Evolutionary conservation across 2,113 vertebrate species (phyloP).

Genomic region (Tachycineta bicolor): DNA sequence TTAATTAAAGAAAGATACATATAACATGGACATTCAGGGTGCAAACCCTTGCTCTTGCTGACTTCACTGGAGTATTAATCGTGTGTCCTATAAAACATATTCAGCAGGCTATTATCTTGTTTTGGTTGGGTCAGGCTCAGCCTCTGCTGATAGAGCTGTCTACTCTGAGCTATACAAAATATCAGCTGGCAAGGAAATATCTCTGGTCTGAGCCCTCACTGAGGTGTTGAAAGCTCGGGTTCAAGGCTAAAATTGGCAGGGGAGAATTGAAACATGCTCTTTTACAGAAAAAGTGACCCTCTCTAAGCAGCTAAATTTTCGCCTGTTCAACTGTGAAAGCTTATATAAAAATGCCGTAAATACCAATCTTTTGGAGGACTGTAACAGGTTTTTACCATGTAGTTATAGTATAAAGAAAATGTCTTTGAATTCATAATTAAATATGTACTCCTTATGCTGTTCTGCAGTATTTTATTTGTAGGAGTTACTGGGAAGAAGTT

Average conservation of each 20-base stretch:
- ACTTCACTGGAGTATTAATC: neutral
- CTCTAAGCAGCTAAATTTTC: neutral
- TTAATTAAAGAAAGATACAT: neutral
- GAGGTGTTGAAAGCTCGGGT: neutral
- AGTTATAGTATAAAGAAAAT: neutral
- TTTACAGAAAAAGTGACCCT: neutral
- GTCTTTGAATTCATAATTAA: neutral
- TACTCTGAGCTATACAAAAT: neutral
- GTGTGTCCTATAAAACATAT: neutral
- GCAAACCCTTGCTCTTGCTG: neutral
- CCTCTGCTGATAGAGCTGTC: neutral
- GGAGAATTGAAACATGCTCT: neutral
- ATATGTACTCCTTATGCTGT: neutral
- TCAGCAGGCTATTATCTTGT: neutral
- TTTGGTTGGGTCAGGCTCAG: neutral
- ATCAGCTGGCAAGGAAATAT: neutral
- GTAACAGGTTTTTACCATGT: neutral
- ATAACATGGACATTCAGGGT: neutral
- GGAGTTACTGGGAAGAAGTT: neutral
- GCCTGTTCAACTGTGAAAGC: neutral
- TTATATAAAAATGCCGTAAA: neutral
- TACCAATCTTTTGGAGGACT: neutral
- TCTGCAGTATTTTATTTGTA: conserved; percentile 16
- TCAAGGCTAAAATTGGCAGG: neutral
- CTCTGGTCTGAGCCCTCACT: neutral